These are phyloP conservation scores for Micropoecilia bifurca DNA, from an alignment of 2,797 vertebrate genomes.

Conservation along the genomic window DNA sequence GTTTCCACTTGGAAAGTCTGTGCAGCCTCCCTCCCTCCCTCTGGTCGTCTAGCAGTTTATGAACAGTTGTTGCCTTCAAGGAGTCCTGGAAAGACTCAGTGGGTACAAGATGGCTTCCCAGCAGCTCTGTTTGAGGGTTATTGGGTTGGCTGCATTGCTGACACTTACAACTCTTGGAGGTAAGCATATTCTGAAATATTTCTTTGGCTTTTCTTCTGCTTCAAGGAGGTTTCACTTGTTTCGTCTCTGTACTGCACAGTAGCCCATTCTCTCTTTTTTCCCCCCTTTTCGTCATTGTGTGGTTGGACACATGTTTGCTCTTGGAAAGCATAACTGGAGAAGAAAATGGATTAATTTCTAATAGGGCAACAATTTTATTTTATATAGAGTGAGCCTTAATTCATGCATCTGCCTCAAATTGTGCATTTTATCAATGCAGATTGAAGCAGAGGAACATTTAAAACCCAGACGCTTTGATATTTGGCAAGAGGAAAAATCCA, in stretches of 20 bases:
- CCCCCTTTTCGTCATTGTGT: not conserved
- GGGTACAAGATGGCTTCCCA: slow-evolving; percentile 62
- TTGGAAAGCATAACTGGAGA: not conserved
- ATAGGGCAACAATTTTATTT: not conserved
- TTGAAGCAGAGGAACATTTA: not conserved
- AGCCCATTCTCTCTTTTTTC: not conserved
- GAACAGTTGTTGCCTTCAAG: slow-evolving; percentile 44
- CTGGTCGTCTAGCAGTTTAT: slow-evolving; percentile 21
- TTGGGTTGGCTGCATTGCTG: slow-evolving; percentile 53
- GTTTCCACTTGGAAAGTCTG: slow-evolving; percentile 64
- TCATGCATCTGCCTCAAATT: not conserved
- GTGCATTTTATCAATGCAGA: not conserved
- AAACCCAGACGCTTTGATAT: not conserved
- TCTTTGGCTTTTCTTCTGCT: not conserved
- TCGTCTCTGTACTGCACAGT: not conserved
- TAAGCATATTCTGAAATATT: slow-evolving; percentile 41
- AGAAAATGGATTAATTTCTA: not conserved
- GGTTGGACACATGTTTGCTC: not conserved
- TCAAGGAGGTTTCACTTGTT: not conserved
- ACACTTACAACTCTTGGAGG: slow-evolving; percentile 58
- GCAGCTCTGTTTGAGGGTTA: slow-evolving; percentile 56
- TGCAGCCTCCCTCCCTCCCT: slow-evolving; percentile 46
- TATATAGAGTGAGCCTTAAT: not conserved
- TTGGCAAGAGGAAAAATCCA: not conserved
- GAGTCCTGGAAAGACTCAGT: slow-evolving; percentile 28